These are phyloP conservation scores for Amblyjoppa proteus DNA, from an alignment of 2,888 invertebrate species.

Conservation along the genomic window DNA sequence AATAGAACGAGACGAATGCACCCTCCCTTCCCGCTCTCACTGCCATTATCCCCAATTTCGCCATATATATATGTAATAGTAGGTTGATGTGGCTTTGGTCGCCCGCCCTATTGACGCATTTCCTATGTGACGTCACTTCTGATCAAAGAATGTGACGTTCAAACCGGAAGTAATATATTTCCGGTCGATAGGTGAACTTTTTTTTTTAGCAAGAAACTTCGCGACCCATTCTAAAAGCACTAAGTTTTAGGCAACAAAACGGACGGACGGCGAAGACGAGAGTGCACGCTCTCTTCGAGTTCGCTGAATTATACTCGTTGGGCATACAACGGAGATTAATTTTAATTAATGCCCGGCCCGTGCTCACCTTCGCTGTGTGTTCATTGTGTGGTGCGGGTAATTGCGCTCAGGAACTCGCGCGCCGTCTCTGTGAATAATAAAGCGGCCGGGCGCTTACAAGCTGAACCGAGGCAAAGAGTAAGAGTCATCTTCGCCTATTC, in stretches of 20 bases:
- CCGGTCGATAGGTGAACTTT: too few species aligned
- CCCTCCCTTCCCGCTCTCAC: neutral
- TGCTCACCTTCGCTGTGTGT: constrained; percentile 50
- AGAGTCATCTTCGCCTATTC: neutral
- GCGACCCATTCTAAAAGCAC: neutral
- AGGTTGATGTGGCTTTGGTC: too few species aligned
- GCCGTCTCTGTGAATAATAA: constrained; percentile 62
- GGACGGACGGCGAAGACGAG: constrained; percentile 1
- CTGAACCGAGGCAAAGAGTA: constrained; percentile 11
- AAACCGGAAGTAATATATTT: too few species aligned
- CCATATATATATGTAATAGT: neutral
- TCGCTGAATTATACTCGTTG: constrained; percentile 36
- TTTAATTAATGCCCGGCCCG: constrained; percentile 67
- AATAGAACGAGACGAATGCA: constrained; percentile 39
- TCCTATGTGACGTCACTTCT: too few species aligned
- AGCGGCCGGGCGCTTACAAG: constrained; percentile 34
- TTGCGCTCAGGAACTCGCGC: constrained; percentile 58
- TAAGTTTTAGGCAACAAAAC: constrained; percentile 1
- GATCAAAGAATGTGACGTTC: too few species aligned
- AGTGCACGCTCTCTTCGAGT: constrained; percentile 13
- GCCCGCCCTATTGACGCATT: too few species aligned
- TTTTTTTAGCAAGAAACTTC: neutral
- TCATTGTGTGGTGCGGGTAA: constrained; percentile 62
- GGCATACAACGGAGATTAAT: constrained; percentile 62
- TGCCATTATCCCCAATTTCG: neutral